Percentiles rank a stretch among this genome's conserved stretches.
These are phyloP conservation scores for Montifringilla adamsi DNA, from an alignment of 2,113 vertebrate species.

Conservation along the genomic window DNA sequence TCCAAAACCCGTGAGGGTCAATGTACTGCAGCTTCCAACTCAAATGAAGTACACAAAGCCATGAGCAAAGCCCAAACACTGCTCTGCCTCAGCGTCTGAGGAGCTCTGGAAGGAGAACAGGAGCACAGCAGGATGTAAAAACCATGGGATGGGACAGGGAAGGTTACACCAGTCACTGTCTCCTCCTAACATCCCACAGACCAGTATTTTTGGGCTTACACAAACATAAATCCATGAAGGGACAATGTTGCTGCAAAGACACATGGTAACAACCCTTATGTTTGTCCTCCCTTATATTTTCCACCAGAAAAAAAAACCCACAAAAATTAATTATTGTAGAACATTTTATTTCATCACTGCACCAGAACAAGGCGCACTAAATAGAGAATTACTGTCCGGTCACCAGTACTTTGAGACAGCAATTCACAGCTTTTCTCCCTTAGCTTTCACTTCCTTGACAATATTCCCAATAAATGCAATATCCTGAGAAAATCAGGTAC, in stretches of 20 bases:
- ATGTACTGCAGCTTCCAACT: not conserved
- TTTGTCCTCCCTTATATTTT: not conserved
- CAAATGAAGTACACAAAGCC: not conserved
- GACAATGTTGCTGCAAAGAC: not conserved
- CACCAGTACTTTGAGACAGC: not conserved
- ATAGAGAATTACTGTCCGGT: not conserved
- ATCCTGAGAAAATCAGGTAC: not conserved
- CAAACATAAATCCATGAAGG: not conserved
- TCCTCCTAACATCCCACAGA: not conserved
- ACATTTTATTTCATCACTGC: not conserved
- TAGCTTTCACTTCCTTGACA: not conserved
- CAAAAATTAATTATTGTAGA: accelerated
- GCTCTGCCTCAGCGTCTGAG: not conserved
- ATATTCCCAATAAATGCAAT: not conserved
- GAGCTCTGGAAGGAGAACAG: not conserved
- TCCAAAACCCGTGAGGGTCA: not conserved
- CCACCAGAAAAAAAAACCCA: not conserved
- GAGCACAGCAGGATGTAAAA: not conserved
- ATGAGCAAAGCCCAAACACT: not conserved
- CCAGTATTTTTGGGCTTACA: not conserved
- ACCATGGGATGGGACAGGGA: not conserved
- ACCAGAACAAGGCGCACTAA: not conserved
- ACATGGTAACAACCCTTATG: accelerated
- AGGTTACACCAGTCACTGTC: not conserved
- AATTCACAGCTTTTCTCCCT: not conserved